Conservation (phyloP, 2,888 invertebrate genomes). For the Yponomeuta malinellus region DNA sequence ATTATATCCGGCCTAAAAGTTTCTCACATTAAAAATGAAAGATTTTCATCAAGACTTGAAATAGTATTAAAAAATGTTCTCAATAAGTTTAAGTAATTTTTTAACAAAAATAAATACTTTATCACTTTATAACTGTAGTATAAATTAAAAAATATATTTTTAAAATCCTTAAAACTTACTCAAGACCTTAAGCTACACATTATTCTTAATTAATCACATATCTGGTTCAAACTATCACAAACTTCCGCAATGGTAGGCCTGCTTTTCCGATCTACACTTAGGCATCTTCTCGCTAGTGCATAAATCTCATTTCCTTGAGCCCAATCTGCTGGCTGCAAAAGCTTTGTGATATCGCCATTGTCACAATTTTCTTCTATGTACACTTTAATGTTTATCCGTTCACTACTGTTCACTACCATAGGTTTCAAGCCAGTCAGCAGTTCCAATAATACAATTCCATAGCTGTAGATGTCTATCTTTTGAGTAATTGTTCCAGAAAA, state of each 20-base stretch:
- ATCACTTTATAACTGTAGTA: background rate
- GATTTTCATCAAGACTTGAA: constrained; percentile 25
- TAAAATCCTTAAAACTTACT: too few relatives aligned
- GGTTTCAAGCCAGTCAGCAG: constrained; percentile 81
- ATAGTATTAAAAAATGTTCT: constrained; percentile 2
- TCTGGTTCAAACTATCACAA: constrained; percentile 45
- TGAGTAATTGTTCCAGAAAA: constrained; percentile 81
- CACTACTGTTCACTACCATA: constrained; percentile 73
- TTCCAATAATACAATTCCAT: constrained; percentile 85
- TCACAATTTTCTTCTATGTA: constrained; percentile 72
- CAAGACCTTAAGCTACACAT: background rate
- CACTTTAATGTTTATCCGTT: constrained; percentile 51
- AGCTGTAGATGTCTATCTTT: constrained; percentile 85
- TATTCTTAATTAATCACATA: constrained; percentile 23
- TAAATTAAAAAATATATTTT: too few relatives aligned
- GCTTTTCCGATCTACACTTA: constrained; percentile 67
- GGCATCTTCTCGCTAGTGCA: constrained; percentile 72
- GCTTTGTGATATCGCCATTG: constrained; percentile 61
- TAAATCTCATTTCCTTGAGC: constrained; percentile 68
- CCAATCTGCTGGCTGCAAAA: constrained; percentile 77
- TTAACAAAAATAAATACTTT: background rate
- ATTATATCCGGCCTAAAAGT: constrained; percentile 24
- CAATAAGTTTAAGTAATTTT: constrained; percentile 5
- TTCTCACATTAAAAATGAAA: constrained; percentile 40
- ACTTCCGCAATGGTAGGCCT: constrained; percentile 77